Conservation (phyloP, 2,888 invertebrate species). For the Noctua comes region DNA sequence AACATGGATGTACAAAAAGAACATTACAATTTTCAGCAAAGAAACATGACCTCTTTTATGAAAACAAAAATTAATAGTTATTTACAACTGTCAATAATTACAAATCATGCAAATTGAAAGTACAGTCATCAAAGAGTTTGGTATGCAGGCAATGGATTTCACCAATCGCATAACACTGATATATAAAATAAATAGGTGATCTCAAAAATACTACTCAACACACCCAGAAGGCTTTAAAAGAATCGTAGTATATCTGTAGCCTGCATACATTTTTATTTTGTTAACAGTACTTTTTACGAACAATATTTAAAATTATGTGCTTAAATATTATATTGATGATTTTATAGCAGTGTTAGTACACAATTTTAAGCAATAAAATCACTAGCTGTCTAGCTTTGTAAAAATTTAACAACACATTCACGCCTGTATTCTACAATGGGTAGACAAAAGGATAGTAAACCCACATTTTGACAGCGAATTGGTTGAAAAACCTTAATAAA, state of each 20-base stretch:
- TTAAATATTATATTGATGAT: neutral
- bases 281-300: conserved; percentile 1
- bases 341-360: conserved; percentile 16
- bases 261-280: neutral
- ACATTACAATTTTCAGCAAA: too few species aligned
- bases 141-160: neutral
- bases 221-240: neutral
- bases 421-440: neutral
- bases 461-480: neutral
- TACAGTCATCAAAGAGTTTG: neutral
- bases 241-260: too few species aligned
- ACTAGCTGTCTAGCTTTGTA: conserved; percentile 32
- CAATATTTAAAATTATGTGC: conserved; percentile 11
- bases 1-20: neutral
- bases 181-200: neutral
- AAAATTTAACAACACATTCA: neutral
- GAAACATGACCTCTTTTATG: neutral
- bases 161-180: neutral
- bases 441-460: neutral
- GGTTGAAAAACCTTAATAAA: conserved; percentile 9
- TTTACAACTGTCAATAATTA: conserved; percentile 5
- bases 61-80: neutral
- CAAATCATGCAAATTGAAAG: conserved; percentile 1
- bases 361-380: conserved; percentile 6
- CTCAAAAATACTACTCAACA: neutral